Percentiles rank a stretch among this genome's conserved stretches.
These are phyloP conservation scores for Chlamydotis undulata DNA, from an alignment of 2,113 vertebrate genomes.

Conservation along the genomic window DNA sequence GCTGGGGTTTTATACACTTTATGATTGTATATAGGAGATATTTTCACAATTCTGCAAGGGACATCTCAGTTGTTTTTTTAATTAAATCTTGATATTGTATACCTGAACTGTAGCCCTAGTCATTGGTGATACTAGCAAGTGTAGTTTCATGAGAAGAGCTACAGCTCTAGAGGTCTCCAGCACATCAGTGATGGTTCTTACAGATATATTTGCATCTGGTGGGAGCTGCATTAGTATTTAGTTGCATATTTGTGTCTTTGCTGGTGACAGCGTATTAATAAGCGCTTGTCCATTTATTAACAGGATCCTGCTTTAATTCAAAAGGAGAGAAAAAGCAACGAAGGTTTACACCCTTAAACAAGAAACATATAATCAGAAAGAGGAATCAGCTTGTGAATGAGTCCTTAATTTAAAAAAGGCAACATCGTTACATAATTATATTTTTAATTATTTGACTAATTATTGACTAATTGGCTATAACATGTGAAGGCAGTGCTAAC, in stretches of 20 bases:
- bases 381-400: not conserved
- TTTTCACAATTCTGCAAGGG: not conserved
- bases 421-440: conserved; percentile 13
- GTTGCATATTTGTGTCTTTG: not conserved
- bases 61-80: not conserved
- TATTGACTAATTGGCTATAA: conserved; percentile 51
- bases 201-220: conserved; percentile 22
- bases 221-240: not conserved
- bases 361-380: not conserved
- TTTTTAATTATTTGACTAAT: conserved; percentile 56
- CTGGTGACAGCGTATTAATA: conserved; percentile 4
- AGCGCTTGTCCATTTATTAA: not conserved
- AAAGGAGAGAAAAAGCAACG: not conserved
- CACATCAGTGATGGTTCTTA: conserved; percentile 32
- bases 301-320: not conserved
- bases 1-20: not conserved
- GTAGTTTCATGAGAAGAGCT: not conserved
- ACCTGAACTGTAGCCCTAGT: not conserved
- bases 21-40: not conserved
- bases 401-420: conserved; percentile 21
- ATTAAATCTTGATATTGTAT: not conserved
- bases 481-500: conserved; percentile 14
- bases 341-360: not conserved
- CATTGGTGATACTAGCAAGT: not conserved
- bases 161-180: conserved; percentile 60